These are phyloP conservation scores for Blastomussa wellsi DNA, from an alignment of 92 coral and sea anemone genomes.

Conservation along the genomic window DNA sequence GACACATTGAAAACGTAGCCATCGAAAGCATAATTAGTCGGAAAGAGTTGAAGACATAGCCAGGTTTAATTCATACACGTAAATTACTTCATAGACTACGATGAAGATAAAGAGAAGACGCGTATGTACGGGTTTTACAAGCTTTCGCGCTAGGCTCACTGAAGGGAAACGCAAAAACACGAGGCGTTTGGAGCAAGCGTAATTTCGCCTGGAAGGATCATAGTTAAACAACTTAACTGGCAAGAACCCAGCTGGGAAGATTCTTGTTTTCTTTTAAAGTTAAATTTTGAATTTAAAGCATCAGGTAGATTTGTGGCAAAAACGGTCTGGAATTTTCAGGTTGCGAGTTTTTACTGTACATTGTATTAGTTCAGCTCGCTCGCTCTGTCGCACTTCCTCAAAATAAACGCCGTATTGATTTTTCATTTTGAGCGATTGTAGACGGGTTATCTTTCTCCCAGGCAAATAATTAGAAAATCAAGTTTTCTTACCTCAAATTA, in stretches of 20 bases:
- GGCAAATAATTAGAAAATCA: slow-evolving; percentile 3
- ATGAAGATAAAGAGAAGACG: not conserved
- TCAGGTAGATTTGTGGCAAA: not conserved
- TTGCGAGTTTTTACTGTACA: not conserved
- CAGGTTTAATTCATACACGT: not conserved
- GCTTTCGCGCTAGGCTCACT: not conserved
- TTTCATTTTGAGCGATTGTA: not conserved
- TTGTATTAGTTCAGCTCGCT: not conserved
- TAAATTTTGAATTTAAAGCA: not conserved
- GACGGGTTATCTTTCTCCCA: slow-evolving; percentile 5
- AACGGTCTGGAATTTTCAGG: not conserved
- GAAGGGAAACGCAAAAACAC: slow-evolving; percentile 2
- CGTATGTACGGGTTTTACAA: too few relatives aligned
- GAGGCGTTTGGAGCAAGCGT: not conserved
- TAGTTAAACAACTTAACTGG: not conserved
- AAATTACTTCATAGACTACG: not conserved
- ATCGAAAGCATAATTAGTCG: not conserved
- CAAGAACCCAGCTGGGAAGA: not conserved
- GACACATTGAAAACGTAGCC: not conserved
- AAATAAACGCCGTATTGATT: slow-evolving; percentile 16
- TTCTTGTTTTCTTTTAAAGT: not conserved
- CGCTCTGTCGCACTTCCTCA: not conserved
- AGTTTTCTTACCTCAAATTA: slow-evolving; percentile 9
- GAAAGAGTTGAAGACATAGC: not conserved
- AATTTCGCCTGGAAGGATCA: not conserved